Evolutionary conservation across 2,888 invertebrate species (phyloP).

Genomic region (Cenopis cana): DNA sequence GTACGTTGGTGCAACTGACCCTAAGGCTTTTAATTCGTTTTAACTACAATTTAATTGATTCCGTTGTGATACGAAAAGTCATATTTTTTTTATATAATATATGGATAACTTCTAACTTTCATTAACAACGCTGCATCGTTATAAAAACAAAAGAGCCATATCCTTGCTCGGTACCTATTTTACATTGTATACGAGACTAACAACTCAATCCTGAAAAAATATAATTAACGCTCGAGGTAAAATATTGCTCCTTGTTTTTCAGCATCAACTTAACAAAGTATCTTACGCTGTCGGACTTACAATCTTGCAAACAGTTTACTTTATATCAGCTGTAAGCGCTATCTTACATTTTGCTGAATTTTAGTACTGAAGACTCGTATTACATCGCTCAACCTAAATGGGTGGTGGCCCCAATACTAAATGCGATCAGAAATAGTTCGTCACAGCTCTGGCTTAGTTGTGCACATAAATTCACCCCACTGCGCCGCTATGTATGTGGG

Average conservation of each 20-base stretch:
- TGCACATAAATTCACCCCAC: slow-evolving; percentile 21
- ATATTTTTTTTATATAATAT: too few species aligned
- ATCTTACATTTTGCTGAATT: too few species aligned
- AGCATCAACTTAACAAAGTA: background rate
- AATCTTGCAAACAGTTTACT: background rate
- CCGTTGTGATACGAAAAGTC: too few species aligned
- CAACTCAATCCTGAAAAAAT: too few species aligned
- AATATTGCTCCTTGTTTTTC: background rate
- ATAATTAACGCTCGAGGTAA: background rate
- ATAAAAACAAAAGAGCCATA: too few species aligned
- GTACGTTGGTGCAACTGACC: too few species aligned
- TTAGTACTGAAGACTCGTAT: background rate
- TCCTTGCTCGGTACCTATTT: too few species aligned
- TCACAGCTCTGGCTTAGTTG: slow-evolving; percentile 18
- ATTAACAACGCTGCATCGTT: too few species aligned
- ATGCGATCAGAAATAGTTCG: slow-evolving; percentile 28
- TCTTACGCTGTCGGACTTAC: background rate
- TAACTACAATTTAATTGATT: too few species aligned
- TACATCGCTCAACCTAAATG: background rate
- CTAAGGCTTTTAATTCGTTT: too few species aligned
- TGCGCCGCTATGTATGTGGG: background rate
- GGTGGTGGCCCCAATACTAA: slow-evolving; percentile 18
- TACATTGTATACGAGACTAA: background rate
- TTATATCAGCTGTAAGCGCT: background rate
- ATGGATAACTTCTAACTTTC: too few species aligned